Evolutionary conservation across 2,888 invertebrate genomes (phyloP).

Genomic region (Sicus ferrugineus): DNA sequence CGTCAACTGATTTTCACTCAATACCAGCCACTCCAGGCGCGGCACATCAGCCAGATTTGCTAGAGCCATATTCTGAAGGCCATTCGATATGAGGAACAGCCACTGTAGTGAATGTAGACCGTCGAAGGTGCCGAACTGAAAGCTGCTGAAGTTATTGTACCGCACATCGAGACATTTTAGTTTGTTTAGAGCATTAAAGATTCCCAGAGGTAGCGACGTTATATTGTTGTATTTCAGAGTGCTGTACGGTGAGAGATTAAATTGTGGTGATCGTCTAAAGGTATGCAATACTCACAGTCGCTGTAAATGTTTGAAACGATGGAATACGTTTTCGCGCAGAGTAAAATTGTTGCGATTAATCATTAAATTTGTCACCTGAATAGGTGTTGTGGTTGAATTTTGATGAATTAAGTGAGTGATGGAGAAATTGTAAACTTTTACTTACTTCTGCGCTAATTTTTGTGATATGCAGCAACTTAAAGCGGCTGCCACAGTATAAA

Average conservation of each 20-base stretch:
- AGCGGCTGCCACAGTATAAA: conserved; percentile 53
- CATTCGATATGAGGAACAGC: conserved; percentile 66
- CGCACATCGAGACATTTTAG: conserved; percentile 57
- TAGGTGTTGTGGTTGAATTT: background rate
- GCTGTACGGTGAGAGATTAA: background rate
- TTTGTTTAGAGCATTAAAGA: conserved; percentile 51
- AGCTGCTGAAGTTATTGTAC: conserved; percentile 55
- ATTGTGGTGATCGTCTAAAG: conserved; percentile 2
- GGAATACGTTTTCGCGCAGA: conserved; percentile 52
- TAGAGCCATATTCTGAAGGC: conserved; percentile 63
- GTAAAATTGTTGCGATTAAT: conserved; percentile 58
- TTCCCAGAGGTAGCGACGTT: conserved; percentile 56
- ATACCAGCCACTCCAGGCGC: conserved; percentile 64
- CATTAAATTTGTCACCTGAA: conserved; percentile 57
- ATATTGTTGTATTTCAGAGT: conserved; percentile 57
- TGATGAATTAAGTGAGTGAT: too few species aligned
- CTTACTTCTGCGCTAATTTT: conserved; percentile 53
- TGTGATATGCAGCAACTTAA: conserved; percentile 51
- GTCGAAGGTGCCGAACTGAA: conserved; percentile 62
- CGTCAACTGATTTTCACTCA: conserved; percentile 66
- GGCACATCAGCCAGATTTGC: conserved; percentile 63
- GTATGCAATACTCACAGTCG: conserved; percentile 51
- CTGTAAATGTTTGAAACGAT: conserved; percentile 48
- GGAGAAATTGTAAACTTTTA: too few species aligned
- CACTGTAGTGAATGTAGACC: conserved; percentile 65